Percentiles rank a stretch among this genome's conserved stretches.
Conservation (phyloP, 2,888 invertebrate species). For the Oasisia sp. region DNA sequence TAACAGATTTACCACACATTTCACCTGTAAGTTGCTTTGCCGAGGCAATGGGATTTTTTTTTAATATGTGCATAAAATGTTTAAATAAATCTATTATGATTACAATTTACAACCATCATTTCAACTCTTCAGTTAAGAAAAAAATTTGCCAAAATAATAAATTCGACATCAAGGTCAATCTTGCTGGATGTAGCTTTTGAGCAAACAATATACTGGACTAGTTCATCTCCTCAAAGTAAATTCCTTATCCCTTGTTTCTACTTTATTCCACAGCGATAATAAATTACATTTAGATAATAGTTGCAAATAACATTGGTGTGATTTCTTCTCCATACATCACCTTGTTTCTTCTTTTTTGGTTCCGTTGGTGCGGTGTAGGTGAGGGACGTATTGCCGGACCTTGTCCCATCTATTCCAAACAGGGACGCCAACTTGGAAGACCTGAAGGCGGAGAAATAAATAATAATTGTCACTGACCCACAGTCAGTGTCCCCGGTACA, state of each 20-base stretch:
- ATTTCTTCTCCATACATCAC: constrained; percentile 18
- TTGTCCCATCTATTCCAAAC: constrained; percentile 58
- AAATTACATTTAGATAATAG: background rate
- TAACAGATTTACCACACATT: background rate
- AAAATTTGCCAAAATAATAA: no score
- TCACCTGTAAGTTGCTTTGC: background rate
- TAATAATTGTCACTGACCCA: background rate
- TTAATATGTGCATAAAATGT: no score
- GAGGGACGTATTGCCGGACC: constrained; percentile 57
- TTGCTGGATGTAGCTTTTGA: no score
- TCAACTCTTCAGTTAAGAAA: no score
- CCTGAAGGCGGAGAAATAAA: background rate
- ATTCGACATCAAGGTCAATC: no score
- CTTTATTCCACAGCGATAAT: background rate
- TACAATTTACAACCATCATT: no score
- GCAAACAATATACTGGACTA: background rate
- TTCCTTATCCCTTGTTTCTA: background rate
- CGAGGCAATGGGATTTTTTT: no score
- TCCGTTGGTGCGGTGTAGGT: constrained; percentile 64
- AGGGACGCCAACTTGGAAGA: constrained; percentile 56
- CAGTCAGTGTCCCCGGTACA: background rate
- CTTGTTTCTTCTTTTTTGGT: constrained; percentile 52
- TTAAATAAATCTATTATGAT: no score
- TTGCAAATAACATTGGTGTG: background rate
- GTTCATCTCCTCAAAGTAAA: no score